Conservation (phyloP, 2,113 vertebrate species). For the Gymnobelideus leadbeateri region DNA sequence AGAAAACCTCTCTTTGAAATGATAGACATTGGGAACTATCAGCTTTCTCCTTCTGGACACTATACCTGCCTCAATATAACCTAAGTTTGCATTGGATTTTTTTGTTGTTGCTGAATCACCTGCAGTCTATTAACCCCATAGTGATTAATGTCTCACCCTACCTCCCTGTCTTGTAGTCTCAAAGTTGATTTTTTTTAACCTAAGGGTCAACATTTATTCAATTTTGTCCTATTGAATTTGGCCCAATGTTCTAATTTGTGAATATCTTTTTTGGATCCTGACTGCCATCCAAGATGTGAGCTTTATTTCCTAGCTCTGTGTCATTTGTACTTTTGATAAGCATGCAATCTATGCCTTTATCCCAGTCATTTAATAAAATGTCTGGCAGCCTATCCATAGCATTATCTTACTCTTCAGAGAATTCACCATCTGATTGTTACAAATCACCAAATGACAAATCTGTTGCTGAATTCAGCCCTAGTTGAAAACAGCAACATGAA, state of each 20-base stretch:
- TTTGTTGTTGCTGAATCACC: background rate
- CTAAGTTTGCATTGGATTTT: background rate
- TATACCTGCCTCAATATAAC: background rate
- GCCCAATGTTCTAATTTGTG: background rate
- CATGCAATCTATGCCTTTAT: background rate
- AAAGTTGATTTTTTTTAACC: background rate
- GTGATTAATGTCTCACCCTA: background rate
- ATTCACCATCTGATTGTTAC: background rate
- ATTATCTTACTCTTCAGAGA: background rate
- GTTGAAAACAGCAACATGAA: background rate
- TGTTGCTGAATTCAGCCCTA: background rate
- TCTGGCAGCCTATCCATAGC: background rate
- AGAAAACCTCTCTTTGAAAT: background rate
- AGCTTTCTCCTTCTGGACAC: background rate
- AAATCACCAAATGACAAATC: background rate
- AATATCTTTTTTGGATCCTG: background rate
- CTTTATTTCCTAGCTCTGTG: background rate
- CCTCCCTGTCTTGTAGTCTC: background rate
- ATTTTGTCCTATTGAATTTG: background rate
- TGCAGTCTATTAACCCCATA: background rate
- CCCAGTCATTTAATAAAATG: background rate
- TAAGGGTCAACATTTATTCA: background rate
- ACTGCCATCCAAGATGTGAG: background rate
- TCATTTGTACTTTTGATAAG: background rate
- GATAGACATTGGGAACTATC: background rate